Conservation (phyloP, 2,113 vertebrate species). For the Aythya baeri region DNA sequence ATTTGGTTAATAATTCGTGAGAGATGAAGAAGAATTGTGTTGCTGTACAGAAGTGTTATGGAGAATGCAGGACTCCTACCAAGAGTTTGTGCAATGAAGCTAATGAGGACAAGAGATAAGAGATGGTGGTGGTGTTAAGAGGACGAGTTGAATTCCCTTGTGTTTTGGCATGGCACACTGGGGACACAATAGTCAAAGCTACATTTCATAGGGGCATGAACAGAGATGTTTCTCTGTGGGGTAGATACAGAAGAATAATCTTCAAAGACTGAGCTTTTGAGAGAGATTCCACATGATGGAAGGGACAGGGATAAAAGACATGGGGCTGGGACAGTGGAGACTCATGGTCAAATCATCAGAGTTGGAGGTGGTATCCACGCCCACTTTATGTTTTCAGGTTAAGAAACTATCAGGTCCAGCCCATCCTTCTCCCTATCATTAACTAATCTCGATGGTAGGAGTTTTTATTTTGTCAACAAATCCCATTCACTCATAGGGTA, state of each 20-base stretch:
- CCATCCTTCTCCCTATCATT: neutral
- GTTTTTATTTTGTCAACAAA: conserved; percentile 42
- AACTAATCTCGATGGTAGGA: conserved; percentile 6
- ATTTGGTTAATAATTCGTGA: neutral
- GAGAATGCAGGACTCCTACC: neutral
- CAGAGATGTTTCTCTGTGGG: neutral
- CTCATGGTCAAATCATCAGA: neutral
- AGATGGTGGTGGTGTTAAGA: neutral
- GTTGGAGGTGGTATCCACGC: neutral
- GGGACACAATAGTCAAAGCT: neutral
- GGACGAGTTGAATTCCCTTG: neutral
- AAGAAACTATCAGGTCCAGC: neutral
- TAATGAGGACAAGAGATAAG: neutral
- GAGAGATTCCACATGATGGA: neutral
- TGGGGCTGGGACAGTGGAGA: neutral
- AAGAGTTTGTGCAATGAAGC: neutral
- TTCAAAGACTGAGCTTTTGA: neutral
- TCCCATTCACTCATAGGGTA: neutral
- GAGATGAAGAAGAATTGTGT: neutral
- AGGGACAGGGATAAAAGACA: neutral
- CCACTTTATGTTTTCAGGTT: neutral
- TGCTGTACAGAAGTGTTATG: neutral
- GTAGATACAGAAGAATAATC: neutral
- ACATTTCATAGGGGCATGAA: neutral
- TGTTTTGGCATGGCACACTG: neutral